A percentile compares a stretch with the other conserved stretches of the same genome.
Conservation (phyloP, 2,888 invertebrate species). For the Aleiodes testaceus region DNA sequence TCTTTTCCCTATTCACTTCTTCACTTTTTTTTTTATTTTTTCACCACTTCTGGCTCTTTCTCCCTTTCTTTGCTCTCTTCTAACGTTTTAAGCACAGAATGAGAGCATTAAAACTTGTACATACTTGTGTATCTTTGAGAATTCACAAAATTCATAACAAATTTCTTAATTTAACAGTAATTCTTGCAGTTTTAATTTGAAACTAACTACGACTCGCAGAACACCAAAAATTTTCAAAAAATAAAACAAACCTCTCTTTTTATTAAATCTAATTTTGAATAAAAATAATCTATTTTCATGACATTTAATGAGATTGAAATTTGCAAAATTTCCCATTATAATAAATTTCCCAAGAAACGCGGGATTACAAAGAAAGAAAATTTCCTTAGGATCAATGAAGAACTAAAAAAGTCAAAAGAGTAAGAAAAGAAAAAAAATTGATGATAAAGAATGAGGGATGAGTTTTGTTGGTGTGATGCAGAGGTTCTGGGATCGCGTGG, state of each 20-base stretch:
- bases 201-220: too few species aligned
- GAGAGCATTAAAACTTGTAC: slow-evolving; percentile 24
- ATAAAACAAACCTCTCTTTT: too few species aligned
- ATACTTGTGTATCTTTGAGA: too few species aligned
- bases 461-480: slow-evolving; percentile 51
- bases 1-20: slow-evolving; percentile 22
- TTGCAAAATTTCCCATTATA: too few species aligned
- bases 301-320: too few species aligned
- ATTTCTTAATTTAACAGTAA: too few species aligned
- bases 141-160: too few species aligned
- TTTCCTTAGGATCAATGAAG: background rate
- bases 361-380: background rate
- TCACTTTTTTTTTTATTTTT: slow-evolving; percentile 32
- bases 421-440: slow-evolving; percentile 33
- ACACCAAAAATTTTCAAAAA: too few species aligned
- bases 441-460: slow-evolving; percentile 46
- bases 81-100: slow-evolving; percentile 17
- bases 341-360: background rate
- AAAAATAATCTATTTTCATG: background rate
- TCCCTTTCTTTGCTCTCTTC: slow-evolving; percentile 21
- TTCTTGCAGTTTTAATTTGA: slow-evolving; percentile 55
- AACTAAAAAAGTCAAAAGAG: slow-evolving; percentile 28
- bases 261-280: background rate
- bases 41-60: slow-evolving; percentile 5
- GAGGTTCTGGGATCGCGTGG: slow-evolving; percentile 41